Base-by-base conservation (phyloP, 2,113 vertebrate genomes). In the Pipa parva region DNA sequence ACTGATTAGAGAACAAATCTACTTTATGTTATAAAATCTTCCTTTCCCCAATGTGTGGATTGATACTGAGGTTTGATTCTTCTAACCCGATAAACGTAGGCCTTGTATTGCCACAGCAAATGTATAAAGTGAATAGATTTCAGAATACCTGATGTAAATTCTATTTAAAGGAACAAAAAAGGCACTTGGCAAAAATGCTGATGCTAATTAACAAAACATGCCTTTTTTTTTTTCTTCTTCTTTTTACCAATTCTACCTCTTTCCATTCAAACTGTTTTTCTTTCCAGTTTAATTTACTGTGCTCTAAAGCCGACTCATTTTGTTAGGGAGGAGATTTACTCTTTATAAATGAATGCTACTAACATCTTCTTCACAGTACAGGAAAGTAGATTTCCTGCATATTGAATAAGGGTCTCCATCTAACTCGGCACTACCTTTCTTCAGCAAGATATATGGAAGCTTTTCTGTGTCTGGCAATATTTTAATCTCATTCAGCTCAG, bases 191-290 rank as follows among this genome's bases (percentile, higher is more conserved):
- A 26, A 39, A 42, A 50, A 63, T 39, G 20, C 12, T 10, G 13
- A 57, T 52, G 57, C 66, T 48, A 70, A 70, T 70, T 70, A 70
- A 46, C 25, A 28, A 61, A 51, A 61, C 45, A 60, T 22, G 46
- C 42, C 59, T 6, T 10, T 29, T 17, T 9, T 21, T 36, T 24
- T 68, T 27, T 59, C 20, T 20, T 48, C 20, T 33, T 20, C 45
- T 33, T 12, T 22, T 20, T 39, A 36, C 39, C 33, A 15, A 42
- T 42, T 52, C 36, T 54, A 42, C 6, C 36, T 52, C n/a, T 20
- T 26, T 61, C 51, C 20, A n/a, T 70, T 70, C 17, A 36, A 48
- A 61, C 15, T 45, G 18, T 42, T 45, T 13, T 37, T 60, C 25
- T 21, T 69, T 27, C 17, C 13, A 29, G 20, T 11, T 20, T 36